Conservation (phyloP, 2,888 invertebrate genomes). For the Heliconius aoede region DNA sequence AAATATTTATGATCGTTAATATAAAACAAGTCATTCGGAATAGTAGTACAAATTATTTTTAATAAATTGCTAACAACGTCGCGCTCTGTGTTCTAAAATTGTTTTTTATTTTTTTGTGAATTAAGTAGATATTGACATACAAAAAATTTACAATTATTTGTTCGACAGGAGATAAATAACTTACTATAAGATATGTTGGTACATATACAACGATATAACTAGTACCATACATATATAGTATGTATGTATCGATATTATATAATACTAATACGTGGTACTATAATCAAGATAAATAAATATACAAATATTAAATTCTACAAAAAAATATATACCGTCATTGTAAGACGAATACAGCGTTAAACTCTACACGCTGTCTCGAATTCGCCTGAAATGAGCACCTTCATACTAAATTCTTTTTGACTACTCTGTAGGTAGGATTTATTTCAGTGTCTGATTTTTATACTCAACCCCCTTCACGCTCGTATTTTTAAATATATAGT, state of each 20-base stretch:
- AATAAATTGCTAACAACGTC: conserved; percentile 17
- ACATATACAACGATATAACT: no score
- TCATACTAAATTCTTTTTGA: background rate
- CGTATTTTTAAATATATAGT: background rate
- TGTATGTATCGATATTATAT: no score
- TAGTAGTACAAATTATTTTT: conserved; percentile 20
- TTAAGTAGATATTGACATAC: background rate
- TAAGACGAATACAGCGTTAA: background rate
- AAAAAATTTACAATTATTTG: conserved; percentile 1
- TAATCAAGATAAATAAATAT: no score
- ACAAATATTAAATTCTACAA: no score
- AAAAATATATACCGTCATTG: background rate
- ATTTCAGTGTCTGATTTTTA: no score
- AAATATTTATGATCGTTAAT: conserved; percentile 16
- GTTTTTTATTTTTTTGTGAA: background rate
- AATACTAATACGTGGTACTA: background rate
- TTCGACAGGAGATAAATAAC: conserved; percentile 12
- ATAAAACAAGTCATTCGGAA: conserved; percentile 22
- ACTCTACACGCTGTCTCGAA: background rate
- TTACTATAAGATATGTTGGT: background rate
- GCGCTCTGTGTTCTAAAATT: background rate
- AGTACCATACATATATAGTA: no score
- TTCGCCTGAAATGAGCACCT: no score
- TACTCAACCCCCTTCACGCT: background rate
- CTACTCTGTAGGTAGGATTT: no score